These are phyloP conservation scores for Caenorhabditis becei DNA, from an alignment of 2,888 invertebrate genomes.

Conservation along the genomic window DNA sequence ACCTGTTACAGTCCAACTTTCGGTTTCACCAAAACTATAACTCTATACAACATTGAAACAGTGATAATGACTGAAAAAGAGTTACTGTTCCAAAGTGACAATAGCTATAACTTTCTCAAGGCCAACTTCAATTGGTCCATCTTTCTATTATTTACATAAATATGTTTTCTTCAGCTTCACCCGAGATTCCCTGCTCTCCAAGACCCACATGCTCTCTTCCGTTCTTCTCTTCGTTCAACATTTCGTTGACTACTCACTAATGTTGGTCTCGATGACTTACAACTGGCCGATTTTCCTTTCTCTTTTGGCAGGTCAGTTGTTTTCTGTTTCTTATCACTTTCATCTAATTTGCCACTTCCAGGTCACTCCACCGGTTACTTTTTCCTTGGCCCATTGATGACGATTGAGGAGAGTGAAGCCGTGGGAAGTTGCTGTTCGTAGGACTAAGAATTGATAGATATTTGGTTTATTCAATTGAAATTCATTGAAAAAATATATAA, in stretches of 20 bases:
- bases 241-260: conserved; percentile 44
- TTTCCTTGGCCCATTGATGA: conserved; percentile 52
- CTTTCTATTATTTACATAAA: too few species aligned
- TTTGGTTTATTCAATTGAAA: too few species aligned
- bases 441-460: not conserved
- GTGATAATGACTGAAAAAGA: not conserved
- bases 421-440: conserved; percentile 50
- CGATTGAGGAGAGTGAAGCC: conserved; percentile 48
- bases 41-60: not conserved
- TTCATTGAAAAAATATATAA: too few species aligned
- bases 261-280: conserved; percentile 51
- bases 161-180: too few species aligned
- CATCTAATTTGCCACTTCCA: not conserved
- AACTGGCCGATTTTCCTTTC: conserved; percentile 51
- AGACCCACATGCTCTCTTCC: conserved; percentile 20
- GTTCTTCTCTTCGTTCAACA: conserved; percentile 38
- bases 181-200: conserved; percentile 19
- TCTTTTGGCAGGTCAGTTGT: conserved; percentile 24
- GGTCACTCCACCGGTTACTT: conserved; percentile 51
- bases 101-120: too few species aligned
- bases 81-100: too few species aligned
- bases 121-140: too few species aligned
- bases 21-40: not conserved
- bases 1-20: not conserved
- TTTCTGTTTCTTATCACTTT: too few species aligned